These are phyloP conservation scores for Pangasius djambal DNA, from an alignment of 2,797 vertebrate genomes.

Conservation along the genomic window DNA sequence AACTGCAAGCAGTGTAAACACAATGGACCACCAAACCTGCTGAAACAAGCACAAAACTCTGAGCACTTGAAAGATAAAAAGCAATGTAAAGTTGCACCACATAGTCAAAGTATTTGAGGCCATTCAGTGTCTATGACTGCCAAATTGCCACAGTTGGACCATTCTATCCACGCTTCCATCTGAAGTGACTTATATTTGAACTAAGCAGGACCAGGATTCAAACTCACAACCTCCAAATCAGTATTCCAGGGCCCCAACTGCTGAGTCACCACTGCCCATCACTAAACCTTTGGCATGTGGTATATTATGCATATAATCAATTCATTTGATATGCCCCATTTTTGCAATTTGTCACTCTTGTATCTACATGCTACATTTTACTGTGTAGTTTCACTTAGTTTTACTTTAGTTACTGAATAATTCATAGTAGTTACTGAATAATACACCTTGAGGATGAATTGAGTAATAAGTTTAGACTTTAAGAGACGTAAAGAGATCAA, in stretches of 20 bases:
- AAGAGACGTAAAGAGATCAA: not conserved
- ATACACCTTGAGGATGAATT: not conserved
- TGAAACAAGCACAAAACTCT: conserved; percentile 11
- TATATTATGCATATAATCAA: not conserved
- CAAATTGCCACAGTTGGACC: not conserved
- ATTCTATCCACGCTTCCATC: not conserved
- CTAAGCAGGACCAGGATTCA: not conserved
- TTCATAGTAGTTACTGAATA: not conserved
- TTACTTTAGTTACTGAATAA: not conserved
- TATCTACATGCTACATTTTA: not conserved
- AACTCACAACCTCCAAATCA: not conserved
- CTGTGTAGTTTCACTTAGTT: not conserved
- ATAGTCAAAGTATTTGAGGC: not conserved
- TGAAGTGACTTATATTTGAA: not conserved
- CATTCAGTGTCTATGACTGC: not conserved
- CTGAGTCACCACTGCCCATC: not conserved
- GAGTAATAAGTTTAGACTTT: not conserved
- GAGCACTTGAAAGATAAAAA: not conserved
- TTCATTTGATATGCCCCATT: not conserved
- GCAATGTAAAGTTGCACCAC: not conserved
- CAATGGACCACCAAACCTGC: not conserved
- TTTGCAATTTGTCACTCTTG: not conserved
- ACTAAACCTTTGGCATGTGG: not conserved
- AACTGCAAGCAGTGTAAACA: not conserved
- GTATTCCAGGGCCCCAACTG: not conserved